Percentiles rank a stretch among this genome's conserved stretches.
Evolutionary conservation across 2,888 invertebrate genomes (phyloP).

Genomic region (Synergus japonicus): DNA sequence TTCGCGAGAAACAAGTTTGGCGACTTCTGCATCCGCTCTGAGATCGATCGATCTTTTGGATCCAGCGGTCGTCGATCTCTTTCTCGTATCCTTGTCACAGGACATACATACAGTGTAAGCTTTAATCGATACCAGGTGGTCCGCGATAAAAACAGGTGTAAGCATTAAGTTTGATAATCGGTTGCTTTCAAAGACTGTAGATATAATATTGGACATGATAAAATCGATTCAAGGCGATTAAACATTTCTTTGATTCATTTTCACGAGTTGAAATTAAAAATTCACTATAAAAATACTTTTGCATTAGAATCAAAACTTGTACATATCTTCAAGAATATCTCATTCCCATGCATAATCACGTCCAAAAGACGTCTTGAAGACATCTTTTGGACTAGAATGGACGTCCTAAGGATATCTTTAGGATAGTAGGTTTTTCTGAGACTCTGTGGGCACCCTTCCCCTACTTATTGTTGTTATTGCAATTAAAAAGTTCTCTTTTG

Average conservation of each 20-base stretch:
- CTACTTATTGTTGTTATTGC: too few species aligned
- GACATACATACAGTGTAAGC: conserved; percentile 7
- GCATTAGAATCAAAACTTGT: not conserved
- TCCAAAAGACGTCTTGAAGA: too few species aligned
- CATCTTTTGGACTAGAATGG: too few species aligned
- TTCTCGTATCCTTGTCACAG: conserved; percentile 14
- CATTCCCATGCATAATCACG: too few species aligned
- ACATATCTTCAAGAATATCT: too few species aligned
- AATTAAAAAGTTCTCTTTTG: not conserved
- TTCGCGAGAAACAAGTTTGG: conserved; percentile 52
- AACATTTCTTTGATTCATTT: not conserved
- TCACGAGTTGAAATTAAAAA: not conserved
- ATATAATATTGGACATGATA: not conserved
- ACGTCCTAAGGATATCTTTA: too few species aligned
- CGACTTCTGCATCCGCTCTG: conserved; percentile 48
- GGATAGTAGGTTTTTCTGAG: too few species aligned
- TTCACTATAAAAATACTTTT: not conserved
- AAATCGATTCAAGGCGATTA: not conserved
- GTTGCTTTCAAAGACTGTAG: not conserved
- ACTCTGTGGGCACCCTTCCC: too few species aligned
- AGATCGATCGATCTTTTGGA: conserved; percentile 33
- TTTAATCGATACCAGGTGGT: conserved; percentile 30
- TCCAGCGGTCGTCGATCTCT: conserved; percentile 23
- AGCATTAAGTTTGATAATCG: conserved; percentile 15
- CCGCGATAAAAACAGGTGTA: conserved; percentile 29